These are phyloP conservation scores for Watsonalla binaria DNA, from an alignment of 2,888 invertebrate species.

Conservation along the genomic window DNA sequence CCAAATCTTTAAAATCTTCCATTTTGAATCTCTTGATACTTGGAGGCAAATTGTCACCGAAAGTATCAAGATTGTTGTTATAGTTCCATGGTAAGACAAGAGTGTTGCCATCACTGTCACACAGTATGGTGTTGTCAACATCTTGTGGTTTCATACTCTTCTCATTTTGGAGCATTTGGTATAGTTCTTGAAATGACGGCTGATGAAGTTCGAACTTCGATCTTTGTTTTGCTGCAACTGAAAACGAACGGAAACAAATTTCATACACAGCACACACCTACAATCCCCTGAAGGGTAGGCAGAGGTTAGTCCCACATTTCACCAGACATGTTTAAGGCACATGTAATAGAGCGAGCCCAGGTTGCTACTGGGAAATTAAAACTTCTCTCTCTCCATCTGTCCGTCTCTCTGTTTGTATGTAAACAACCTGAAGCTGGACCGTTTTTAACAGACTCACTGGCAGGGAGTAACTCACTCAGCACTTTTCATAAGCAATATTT, in stretches of 20 bases:
- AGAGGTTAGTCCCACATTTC: no score
- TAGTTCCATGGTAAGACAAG: constrained; percentile 77
- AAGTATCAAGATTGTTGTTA: constrained; percentile 64
- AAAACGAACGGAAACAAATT: constrained; percentile 13
- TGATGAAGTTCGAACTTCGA: constrained; percentile 20
- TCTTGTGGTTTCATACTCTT: constrained; percentile 25
- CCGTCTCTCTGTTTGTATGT: no score
- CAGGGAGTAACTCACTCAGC: no score
- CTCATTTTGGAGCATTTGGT: constrained; percentile 46
- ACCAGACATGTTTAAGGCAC: no score
- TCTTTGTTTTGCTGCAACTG: constrained; percentile 44
- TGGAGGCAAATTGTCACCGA: constrained; percentile 75
- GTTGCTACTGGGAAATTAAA: no score
- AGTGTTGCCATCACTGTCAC: constrained; percentile 53
- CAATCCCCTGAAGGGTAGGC: no score
- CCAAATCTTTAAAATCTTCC: constrained; percentile 68
- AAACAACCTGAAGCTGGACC: no score
- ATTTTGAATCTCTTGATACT: constrained; percentile 78
- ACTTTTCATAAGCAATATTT: no score
- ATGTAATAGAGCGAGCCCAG: no score
- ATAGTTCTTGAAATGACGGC: constrained; percentile 54
- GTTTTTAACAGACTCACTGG: no score
- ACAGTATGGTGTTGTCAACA: constrained; percentile 37
- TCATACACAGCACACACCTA: no score
- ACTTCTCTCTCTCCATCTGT: no score